These are phyloP conservation scores for Lasioglossum oenotherae DNA, from an alignment of 2,888 invertebrate species.

Conservation along the genomic window DNA sequence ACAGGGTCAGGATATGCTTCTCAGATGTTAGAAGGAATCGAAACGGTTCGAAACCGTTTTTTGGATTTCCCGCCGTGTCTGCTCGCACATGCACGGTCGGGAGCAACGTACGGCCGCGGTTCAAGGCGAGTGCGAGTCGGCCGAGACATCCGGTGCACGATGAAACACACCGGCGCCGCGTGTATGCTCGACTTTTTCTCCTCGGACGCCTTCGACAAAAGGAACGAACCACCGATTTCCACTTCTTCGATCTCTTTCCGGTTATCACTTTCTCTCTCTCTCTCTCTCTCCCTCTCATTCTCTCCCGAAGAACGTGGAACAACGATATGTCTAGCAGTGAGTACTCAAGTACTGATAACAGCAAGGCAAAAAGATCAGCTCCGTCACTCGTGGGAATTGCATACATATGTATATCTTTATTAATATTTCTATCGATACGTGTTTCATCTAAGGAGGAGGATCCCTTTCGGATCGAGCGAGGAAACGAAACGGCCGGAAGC, in stretches of 20 bases:
- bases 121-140: slow-evolving; percentile 1
- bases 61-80: not conserved
- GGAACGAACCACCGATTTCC: slow-evolving; percentile 67
- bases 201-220: slow-evolving; percentile 53
- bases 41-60: not conserved
- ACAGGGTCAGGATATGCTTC: not conserved
- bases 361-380: slow-evolving; percentile 51
- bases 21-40: not conserved
- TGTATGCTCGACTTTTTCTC: slow-evolving; percentile 40
- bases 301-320: slow-evolving; percentile 31
- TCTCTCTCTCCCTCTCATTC: not conserved
- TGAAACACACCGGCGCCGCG: slow-evolving; percentile 27
- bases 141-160: slow-evolving; percentile 8
- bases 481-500: not conserved
- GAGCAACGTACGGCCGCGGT: slow-evolving; percentile 7
- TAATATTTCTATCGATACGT: slow-evolving; percentile 24
- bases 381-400: slow-evolving; percentile 14
- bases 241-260: slow-evolving; percentile 25
- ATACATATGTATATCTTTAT: slow-evolving; percentile 6
- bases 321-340: slow-evolving; percentile 58
- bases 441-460: not conserved
- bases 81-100: not conserved
- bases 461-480: slow-evolving; percentile 13
- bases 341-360: slow-evolving; percentile 32
- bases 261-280: not conserved